phyloP scores from a whole-genome alignment of 2,888 invertebrate species.

The Harpalus rufipes region DNA sequence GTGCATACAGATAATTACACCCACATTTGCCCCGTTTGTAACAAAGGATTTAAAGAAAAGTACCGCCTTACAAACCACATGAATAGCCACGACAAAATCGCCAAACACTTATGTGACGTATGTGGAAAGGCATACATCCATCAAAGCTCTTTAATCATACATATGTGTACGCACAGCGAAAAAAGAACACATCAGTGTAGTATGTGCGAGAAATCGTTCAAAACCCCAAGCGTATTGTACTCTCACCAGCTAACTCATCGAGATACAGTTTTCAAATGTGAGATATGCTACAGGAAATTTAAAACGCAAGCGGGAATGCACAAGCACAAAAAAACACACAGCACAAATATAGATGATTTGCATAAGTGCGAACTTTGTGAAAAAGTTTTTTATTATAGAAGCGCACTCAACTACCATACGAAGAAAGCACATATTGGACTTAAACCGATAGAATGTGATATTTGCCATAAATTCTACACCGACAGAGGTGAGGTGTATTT shows the following conservation, averaged over 20 bases:
- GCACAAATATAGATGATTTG: neutral
- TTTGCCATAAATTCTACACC: neutral
- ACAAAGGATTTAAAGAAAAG: conserved; percentile 29
- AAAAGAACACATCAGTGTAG: conserved; percentile 10
- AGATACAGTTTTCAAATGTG: conserved; percentile 7
- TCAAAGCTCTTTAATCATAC: conserved; percentile 7
- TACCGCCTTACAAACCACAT: neutral
- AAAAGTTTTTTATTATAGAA: conserved; percentile 10
- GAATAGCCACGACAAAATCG: conserved; percentile 2
- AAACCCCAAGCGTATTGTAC: neutral
- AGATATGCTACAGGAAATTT: conserved; percentile 7
- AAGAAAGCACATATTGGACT: conserved; percentile 1
- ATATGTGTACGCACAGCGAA: conserved; percentile 21
- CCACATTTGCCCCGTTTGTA: conserved; percentile 8
- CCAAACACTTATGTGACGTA: conserved; percentile 24
- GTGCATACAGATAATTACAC: neutral
- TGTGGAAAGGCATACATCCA: conserved; percentile 43
- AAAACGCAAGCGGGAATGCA: neutral
- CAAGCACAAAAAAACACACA: conserved; percentile 14
- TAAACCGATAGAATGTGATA: neutral
- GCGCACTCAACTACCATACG: neutral
- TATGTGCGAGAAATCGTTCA: conserved; percentile 13
- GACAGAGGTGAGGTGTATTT: no score
- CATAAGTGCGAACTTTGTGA: conserved; percentile 25
- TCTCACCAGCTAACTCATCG: conserved; percentile 4